Percentiles rank a stretch among this genome's conserved stretches.
These are phyloP conservation scores for Tetrao urogallus DNA, from an alignment of 2,113 vertebrate genomes.

Conservation along the genomic window DNA sequence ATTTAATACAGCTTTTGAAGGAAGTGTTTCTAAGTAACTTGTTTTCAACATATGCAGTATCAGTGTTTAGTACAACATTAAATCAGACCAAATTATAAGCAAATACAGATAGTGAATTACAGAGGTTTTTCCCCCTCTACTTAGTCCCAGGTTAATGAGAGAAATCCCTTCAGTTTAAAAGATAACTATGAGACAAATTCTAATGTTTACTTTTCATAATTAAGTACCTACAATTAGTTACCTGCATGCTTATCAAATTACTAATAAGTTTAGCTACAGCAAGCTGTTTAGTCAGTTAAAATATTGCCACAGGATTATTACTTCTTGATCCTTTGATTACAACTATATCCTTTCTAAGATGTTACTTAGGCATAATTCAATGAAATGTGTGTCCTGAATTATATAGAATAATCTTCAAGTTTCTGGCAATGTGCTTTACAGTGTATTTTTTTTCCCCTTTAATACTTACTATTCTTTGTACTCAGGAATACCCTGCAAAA, in stretches of 20 bases:
- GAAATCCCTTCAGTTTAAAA: conserved; percentile 50
- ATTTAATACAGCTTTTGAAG: background rate
- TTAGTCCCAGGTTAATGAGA: background rate
- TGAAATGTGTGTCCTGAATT: background rate
- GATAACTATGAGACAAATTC: conserved; percentile 20
- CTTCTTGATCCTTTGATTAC: conserved; percentile 35
- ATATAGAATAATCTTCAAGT: background rate
- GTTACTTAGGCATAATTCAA: background rate
- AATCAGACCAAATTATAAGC: conserved; percentile 18
- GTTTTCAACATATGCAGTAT: background rate
- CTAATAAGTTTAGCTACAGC: conserved; percentile 51
- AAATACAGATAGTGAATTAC: background rate
- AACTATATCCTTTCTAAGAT: background rate
- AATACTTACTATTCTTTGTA: background rate
- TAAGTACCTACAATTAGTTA: conserved; percentile 50
- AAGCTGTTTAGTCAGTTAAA: conserved; percentile 34
- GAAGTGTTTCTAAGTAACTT: background rate
- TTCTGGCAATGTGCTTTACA: background rate
- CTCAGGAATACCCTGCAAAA: background rate
- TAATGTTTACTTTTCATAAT: conserved; percentile 42
- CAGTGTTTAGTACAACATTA: background rate
- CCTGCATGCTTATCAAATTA: conserved; percentile 31
- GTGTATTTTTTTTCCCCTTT: background rate
- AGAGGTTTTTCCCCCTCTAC: rapidly evolving
- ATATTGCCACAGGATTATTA: background rate